Evolutionary conservation across 1,140 invertebrate species (phyloP).

Genomic region (Dreissena polymorpha): DNA sequence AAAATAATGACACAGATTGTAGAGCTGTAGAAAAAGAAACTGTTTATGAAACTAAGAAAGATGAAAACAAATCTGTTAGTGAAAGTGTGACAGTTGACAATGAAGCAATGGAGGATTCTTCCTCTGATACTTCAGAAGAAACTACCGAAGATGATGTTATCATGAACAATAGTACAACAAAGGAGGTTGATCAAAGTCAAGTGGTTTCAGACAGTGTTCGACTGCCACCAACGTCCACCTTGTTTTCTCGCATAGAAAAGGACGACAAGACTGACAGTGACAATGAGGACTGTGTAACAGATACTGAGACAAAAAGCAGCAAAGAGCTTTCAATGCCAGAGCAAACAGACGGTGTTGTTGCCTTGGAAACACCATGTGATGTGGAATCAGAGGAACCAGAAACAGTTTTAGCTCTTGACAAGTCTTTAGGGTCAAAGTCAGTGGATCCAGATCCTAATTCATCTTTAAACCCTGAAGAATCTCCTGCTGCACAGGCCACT

Average conservation of each 20-base stretch:
- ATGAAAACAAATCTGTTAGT: too few species aligned
- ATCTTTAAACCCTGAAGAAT: background rate
- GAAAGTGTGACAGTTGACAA: too few species aligned
- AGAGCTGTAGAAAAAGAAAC: background rate
- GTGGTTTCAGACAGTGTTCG: constrained; percentile 19
- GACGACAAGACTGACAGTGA: background rate
- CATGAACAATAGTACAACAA: background rate
- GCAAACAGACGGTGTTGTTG: background rate
- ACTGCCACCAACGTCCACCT: constrained; percentile 12
- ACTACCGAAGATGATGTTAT: background rate
- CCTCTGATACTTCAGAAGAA: background rate
- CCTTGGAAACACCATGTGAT: too few species aligned
- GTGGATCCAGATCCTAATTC: background rate
- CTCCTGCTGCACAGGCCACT: background rate
- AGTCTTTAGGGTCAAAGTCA: background rate
- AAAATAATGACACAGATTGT: background rate
- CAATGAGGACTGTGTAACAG: background rate
- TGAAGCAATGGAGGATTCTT: too few species aligned
- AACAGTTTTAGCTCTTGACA: background rate
- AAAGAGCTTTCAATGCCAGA: background rate
- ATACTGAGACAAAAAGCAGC: background rate
- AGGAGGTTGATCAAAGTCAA: background rate
- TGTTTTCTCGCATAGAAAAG: background rate
- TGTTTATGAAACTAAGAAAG: too few species aligned
- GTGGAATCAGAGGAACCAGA: background rate